Base-by-base conservation (phyloP, 2,888 invertebrate species). In the Encarsia formosa region DNA sequence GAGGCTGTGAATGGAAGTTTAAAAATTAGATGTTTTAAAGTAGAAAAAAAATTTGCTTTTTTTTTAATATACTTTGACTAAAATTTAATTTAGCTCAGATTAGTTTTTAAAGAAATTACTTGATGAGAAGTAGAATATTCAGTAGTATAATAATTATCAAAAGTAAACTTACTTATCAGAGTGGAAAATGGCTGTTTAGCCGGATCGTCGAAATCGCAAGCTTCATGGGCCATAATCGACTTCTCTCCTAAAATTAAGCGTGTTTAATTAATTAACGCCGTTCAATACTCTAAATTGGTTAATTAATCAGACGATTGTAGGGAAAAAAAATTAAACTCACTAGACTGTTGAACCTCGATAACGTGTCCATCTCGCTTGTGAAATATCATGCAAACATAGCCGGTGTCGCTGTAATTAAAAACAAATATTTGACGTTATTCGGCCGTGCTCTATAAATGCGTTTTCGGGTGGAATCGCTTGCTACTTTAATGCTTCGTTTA, bases 301-400 rank as follows among this genome's bases (percentile, higher is more conserved):
- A 9, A 13, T 9, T 29, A 13, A 29, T 9, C 29, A 29, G 29
- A 29, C 8, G 29, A 37, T 37, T 11, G 18, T 6, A 37, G n/a
- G 37, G 13, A 9, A 29, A 13, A 29, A n/a, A n/a, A n/a, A n/a
- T n/a, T n/a, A 34, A 34, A 69, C 72, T 71, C 65, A 70, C 77
- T 72, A 46, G 85, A 83, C 65, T 83, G 82, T 65, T 85, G 85
- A 54, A 88, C 77, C 74, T 88, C 88, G 61, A 90, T 82, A 24
- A 89, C 86, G 63, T 82, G 81, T 43, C 79, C 78, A 57, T 83
- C 86, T 46, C 89, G 80, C 45, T 82, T 83, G 71, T 84, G 81
- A 71, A 88, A 84, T 62, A 81, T 79, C 78, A 89, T 84, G 70
- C 90, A 91, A 29, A 86, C 82, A 71, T 87, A 88, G 4, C 88